Percentiles rank a stretch among this genome's conserved stretches.
Evolutionary conservation across 2,888 invertebrate species (phyloP).

Genomic region (Latrodectus hesperus): DNA sequence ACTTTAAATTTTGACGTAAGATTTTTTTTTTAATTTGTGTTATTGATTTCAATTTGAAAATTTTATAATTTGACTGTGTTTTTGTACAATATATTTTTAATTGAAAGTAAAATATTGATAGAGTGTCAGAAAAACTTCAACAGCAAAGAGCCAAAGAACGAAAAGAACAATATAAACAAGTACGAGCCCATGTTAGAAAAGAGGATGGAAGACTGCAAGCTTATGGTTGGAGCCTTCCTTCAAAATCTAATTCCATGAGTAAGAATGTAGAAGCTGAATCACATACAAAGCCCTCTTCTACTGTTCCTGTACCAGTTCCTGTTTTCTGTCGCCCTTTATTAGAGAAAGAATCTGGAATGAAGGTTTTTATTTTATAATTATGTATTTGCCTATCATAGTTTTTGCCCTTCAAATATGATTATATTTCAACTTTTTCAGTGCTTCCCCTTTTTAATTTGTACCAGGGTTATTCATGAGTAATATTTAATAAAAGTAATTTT

Average conservation of each 20-base stretch:
- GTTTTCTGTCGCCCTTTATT: constrained; percentile 95
- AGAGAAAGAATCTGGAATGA: constrained; percentile 94
- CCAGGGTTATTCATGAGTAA: no score
- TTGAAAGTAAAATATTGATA: constrained; percentile 5
- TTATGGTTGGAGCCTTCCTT: constrained; percentile 95
- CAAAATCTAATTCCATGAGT: constrained; percentile 28
- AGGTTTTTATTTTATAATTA: constrained; percentile 73
- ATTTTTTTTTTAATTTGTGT: no score
- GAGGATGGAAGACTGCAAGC: constrained; percentile 94
- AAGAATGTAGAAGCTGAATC: constrained; percentile 44
- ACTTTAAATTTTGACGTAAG: no score
- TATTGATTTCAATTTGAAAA: no score
- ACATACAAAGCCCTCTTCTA: constrained; percentile 70
- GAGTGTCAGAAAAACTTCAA: constrained; percentile 74
- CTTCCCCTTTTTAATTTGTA: no score
- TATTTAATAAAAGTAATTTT: no score
- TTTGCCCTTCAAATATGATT: no score
- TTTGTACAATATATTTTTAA: not conserved
- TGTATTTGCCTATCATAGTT: not conserved
- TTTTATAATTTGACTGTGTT: no score
- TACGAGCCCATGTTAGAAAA: constrained; percentile 92
- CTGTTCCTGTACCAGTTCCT: constrained; percentile 86
- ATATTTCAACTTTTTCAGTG: no score
- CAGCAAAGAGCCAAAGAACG: constrained; percentile 86
- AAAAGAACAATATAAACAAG: constrained; percentile 89